These are phyloP conservation scores for Nematopogon swammerdamellus DNA, from an alignment of 2,888 invertebrate species.

Conservation along the genomic window DNA sequence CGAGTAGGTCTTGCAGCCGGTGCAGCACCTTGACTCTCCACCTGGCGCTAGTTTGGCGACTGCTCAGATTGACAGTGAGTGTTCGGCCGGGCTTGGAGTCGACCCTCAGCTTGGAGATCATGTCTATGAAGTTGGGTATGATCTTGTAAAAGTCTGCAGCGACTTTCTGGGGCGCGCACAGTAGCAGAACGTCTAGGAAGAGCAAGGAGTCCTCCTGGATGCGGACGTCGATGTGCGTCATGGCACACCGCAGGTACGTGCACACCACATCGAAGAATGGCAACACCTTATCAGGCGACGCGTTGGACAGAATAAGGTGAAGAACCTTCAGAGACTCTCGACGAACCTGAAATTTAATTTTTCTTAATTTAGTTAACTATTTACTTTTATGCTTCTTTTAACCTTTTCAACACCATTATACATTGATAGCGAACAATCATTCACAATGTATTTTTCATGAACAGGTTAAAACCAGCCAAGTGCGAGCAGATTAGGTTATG, in stretches of 20 bases:
- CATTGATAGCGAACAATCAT: too few species aligned
- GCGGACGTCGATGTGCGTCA: slow-evolving; percentile 80
- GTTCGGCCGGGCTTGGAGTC: slow-evolving; percentile 66
- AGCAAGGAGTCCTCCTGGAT: slow-evolving; percentile 82
- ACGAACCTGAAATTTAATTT: slow-evolving; percentile 53
- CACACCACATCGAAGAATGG: slow-evolving; percentile 77
- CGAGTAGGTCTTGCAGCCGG: slow-evolving; percentile 58
- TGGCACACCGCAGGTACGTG: slow-evolving; percentile 80
- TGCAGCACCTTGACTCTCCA: slow-evolving; percentile 77
- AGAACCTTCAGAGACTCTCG: slow-evolving; percentile 56
- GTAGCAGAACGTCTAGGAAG: slow-evolving; percentile 73
- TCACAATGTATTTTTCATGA: too few species aligned
- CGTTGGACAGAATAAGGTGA: slow-evolving; percentile 40
- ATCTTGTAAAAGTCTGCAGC: slow-evolving; percentile 66
- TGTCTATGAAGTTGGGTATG: slow-evolving; percentile 75
- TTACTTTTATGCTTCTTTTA: too few species aligned
- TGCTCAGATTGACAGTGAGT: slow-evolving; percentile 65
- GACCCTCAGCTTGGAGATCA: slow-evolving; percentile 72
- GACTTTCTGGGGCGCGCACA: slow-evolving; percentile 63
- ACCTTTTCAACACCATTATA: too few species aligned
- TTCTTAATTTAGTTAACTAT: too few species aligned
- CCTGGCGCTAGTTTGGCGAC: slow-evolving; percentile 70
- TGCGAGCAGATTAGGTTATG: too few species aligned
- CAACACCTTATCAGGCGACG: slow-evolving; percentile 44
- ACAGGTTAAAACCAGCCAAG: too few species aligned